Evolutionary conservation across 1,140 invertebrate species (phyloP).

Genomic region (Magallana angulata): DNA sequence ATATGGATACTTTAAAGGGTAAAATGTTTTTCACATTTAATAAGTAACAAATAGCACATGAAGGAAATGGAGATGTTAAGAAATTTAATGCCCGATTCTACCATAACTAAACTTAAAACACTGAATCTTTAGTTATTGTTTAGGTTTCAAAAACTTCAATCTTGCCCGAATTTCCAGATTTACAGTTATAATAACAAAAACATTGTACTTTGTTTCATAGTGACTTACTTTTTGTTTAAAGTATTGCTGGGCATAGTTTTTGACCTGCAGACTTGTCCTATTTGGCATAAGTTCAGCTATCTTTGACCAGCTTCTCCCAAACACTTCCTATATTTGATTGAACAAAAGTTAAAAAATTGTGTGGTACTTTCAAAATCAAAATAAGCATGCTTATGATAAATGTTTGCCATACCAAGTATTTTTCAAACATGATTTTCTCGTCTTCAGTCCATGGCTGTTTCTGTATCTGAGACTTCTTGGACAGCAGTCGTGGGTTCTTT

Average conservation of each 20-base stretch:
- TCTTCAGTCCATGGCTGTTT: slow-evolving; percentile 75
- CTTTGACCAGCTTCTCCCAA: slow-evolving; percentile 83
- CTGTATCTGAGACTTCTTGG: slow-evolving; percentile 47
- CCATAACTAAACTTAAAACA: too few species aligned
- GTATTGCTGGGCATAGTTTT: slow-evolving; percentile 79
- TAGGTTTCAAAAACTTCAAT: too few species aligned
- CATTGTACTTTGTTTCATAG: not conserved
- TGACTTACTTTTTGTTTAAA: slow-evolving; percentile 77
- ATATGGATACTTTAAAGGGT: too few species aligned
- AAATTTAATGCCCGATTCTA: too few species aligned
- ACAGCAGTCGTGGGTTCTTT: not conserved
- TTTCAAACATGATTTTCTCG: slow-evolving; percentile 83
- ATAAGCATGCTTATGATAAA: slow-evolving; percentile 70
- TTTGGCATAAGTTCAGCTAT: slow-evolving; percentile 85
- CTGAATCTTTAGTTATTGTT: too few species aligned
- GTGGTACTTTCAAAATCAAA: not conserved
- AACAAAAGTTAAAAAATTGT: too few species aligned
- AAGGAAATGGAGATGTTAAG: too few species aligned
- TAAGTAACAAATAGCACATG: too few species aligned
- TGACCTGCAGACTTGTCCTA: slow-evolving; percentile 84
- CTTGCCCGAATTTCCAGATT: not conserved
- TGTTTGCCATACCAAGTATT: slow-evolving; percentile 81
- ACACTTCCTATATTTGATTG: slow-evolving; percentile 81
- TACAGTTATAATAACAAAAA: not conserved
- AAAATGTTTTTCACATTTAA: too few species aligned